Evolutionary conservation across 2,797 vertebrate species (phyloP).

Genomic region (Remorina albescens): DNA sequence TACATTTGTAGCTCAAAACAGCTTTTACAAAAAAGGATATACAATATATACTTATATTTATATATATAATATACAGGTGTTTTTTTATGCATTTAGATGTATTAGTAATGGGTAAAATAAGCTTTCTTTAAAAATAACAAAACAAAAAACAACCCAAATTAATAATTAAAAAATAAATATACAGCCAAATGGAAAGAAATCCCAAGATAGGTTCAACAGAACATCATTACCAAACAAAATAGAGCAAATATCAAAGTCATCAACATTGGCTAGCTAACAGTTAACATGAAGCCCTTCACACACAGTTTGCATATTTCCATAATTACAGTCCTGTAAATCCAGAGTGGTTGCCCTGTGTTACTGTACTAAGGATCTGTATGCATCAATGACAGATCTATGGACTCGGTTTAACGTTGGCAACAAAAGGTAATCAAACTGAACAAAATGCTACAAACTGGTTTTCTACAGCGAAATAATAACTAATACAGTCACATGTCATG

Average conservation of each 20-base stretch:
- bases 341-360: slow-evolving; percentile 68
- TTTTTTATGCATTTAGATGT: slow-evolving; percentile 83
- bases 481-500: slow-evolving; percentile 22
- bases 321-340: slow-evolving; percentile 75
- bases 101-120: slow-evolving; percentile 76
- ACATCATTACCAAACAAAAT: slow-evolving; percentile 73
- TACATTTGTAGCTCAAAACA: slow-evolving; percentile 87
- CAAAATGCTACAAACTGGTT: slow-evolving; percentile 16
- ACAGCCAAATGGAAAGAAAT: slow-evolving; percentile 74
- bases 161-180: slow-evolving; percentile 53
- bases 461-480: slow-evolving; percentile 27
- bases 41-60: slow-evolving; percentile 85
- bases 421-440: slow-evolving; percentile 22
- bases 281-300: slow-evolving; percentile 85
- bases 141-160: slow-evolving; percentile 35
- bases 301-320: slow-evolving; percentile 85
- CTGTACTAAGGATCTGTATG: slow-evolving; percentile 50
- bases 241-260: slow-evolving; percentile 75
- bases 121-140: slow-evolving; percentile 45
- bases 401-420: slow-evolving; percentile 30
- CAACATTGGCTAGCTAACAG: slow-evolving; percentile 70
- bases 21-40: slow-evolving; percentile 89
- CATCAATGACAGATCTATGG: slow-evolving; percentile 31
- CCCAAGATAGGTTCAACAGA: slow-evolving; percentile 71
- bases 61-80: slow-evolving; percentile 84